phyloP scores from a whole-genome alignment of 2,888 invertebrate genomes.

The Nomada fucata region DNA sequence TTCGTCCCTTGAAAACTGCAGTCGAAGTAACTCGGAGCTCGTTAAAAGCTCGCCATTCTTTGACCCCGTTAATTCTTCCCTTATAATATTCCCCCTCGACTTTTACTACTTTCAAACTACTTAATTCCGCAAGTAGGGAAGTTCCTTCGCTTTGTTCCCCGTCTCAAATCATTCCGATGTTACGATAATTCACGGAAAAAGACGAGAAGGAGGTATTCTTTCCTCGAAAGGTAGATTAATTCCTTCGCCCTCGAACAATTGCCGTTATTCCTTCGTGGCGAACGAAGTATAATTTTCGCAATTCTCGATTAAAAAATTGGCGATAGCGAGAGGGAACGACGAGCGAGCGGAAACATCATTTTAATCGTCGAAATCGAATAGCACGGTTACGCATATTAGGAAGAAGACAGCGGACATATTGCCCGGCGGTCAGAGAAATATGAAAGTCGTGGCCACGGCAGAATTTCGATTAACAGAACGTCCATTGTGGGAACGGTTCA shows the following conservation, averaged over 20 bases:
- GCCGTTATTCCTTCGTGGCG: too few relatives aligned
- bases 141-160: not conserved
- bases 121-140: not conserved
- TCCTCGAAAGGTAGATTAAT: too few relatives aligned
- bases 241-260: too few relatives aligned
- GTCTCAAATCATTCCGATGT: not conserved
- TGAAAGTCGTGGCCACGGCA: slow-evolving; percentile 35
- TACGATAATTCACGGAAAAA: too few relatives aligned
- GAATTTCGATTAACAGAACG: slow-evolving; percentile 42
- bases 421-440: slow-evolving; percentile 29
- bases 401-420: not conserved
- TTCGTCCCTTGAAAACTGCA: not conserved
- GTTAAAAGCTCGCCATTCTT: not conserved
- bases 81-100: not conserved
- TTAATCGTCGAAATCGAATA: not conserved
- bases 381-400: not conserved
- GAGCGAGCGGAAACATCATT: not conserved
- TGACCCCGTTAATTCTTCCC: slow-evolving; percentile 7
- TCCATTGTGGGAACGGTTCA: slow-evolving; percentile 32
- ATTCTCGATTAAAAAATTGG: not conserved
- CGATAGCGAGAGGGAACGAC: too few relatives aligned
- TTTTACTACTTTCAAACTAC: not conserved
- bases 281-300: not conserved
- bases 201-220: too few relatives aligned
- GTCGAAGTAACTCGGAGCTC: not conserved